A percentile compares a stretch with the other conserved stretches of the same genome.
These are phyloP conservation scores for Polyommatus icarus DNA, from an alignment of 2,888 invertebrate species.

Conservation along the genomic window DNA sequence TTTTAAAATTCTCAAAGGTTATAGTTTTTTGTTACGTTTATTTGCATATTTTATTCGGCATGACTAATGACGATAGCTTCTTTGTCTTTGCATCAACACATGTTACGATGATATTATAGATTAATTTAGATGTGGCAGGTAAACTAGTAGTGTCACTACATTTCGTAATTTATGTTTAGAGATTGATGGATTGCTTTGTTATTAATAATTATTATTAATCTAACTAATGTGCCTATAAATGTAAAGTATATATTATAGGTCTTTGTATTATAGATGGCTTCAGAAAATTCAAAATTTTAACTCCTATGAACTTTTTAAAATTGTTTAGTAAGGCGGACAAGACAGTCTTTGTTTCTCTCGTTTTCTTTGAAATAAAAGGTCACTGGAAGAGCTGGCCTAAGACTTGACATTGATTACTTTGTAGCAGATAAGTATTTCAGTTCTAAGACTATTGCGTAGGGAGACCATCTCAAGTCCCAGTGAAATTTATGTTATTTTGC, in stretches of 20 bases:
- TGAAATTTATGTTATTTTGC: constrained; percentile 71
- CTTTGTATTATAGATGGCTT: constrained; percentile 71
- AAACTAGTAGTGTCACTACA: constrained; percentile 64
- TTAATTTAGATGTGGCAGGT: constrained; percentile 68
- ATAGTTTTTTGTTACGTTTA: constrained; percentile 53
- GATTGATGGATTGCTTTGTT: constrained; percentile 75
- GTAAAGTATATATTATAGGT: constrained; percentile 74
- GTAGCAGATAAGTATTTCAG: constrained; percentile 60
- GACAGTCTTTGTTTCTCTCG: constrained; percentile 45
- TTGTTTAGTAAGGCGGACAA: not conserved
- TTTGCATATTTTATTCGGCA: constrained; percentile 64
- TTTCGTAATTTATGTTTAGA: constrained; percentile 70
- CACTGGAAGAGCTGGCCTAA: constrained; percentile 65
- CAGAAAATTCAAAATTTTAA: constrained; percentile 60
- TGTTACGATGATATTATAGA: constrained; percentile 50
- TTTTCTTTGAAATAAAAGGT: constrained; percentile 50
- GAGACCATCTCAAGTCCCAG: constrained; percentile 56
- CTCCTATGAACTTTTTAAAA: constrained; percentile 51
- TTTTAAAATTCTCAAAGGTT: constrained; percentile 71
- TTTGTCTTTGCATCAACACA: constrained; percentile 56
- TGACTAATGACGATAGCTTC: constrained; percentile 68
- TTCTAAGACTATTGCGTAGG: constrained; percentile 61
- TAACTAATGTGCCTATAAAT: constrained; percentile 80
- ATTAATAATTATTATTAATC: constrained; percentile 49
- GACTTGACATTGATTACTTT: constrained; percentile 58